A percentile compares a stretch with the other conserved stretches of the same genome.
Conservation (phyloP, 2,113 vertebrate species). For the Vicugna pacos region DNA sequence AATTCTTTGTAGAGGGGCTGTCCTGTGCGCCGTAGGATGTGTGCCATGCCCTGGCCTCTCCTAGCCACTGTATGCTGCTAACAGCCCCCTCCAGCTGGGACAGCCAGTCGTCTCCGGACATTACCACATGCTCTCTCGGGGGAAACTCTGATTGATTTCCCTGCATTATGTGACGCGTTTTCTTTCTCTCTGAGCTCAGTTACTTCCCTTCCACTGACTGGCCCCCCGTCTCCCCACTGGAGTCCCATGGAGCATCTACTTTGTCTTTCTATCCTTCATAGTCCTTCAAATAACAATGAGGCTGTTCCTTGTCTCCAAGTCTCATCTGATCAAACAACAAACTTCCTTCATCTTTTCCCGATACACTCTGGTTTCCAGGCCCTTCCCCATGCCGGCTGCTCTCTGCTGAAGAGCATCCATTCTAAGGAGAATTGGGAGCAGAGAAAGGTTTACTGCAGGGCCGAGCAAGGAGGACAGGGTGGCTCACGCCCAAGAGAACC, state of each 20-base stretch:
- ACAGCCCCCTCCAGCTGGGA: background rate
- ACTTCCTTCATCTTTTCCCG: background rate
- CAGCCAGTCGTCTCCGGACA: background rate
- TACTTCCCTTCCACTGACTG: background rate
- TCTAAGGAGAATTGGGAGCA: background rate
- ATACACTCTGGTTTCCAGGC: background rate
- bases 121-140: background rate
- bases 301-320: background rate
- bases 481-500: too few relatives aligned
- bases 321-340: background rate
- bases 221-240: background rate
- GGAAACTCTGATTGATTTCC: background rate
- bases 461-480: too few relatives aligned
- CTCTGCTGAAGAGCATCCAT: background rate
- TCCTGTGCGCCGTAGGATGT: fast-evolving
- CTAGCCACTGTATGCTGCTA: background rate
- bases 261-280: background rate
- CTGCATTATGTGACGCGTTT: background rate
- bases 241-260: background rate
- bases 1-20: background rate
- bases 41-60: background rate
- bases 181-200: background rate
- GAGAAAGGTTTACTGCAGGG: too few relatives aligned
- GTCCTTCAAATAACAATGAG: background rate
- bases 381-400: background rate